Base-by-base conservation (phyloP, 2,113 vertebrate genomes). In the Cathartes aura region DNA sequence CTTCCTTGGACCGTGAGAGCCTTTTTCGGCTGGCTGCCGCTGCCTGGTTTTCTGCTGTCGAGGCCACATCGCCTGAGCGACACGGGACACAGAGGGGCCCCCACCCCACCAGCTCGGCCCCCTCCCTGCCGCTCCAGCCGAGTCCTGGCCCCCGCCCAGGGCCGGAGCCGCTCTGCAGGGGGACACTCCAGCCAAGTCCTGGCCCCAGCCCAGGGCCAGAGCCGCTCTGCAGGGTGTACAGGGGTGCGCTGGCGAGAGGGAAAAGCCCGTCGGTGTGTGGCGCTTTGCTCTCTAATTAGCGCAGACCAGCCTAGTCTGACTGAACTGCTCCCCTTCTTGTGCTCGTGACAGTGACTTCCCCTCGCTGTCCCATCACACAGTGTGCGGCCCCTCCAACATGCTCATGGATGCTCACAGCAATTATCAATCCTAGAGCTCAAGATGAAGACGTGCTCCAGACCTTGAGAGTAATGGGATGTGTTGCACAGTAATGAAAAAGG, bases 1-100 rank as follows among this genome's bases (percentile, higher is more conserved):
- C 34, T 32, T 34, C 47, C n/a, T 8, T 48, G 0, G 2, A 4
- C 9, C 0, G 0, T 11, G 36, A 52, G 36, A 1, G 7, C 27
- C 1, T 0, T 23, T 55, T 27, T 60, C 0, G 1, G 40, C 64
- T 74, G 48, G 22, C 34, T 60, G 64, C 32, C 12, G 30, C 53
- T 47, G 53, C 58, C 34, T 13, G 18, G 6, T 15, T 42, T 67
- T 21, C 76, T 83, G 63, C 38, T 70, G 23, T 12, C 18, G 8
- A 15, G 24, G 30, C 21, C 34, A 12, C 12, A 1, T 29, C 5
- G 18, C 23, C 40, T 14, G 29, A 55, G 29, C 32, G n/a, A 21
- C 5, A 0, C 0, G 2, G 45, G 50, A 60, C 50, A 36, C 24
- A 36, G 43, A 66, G 12, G 6, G 24, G 26, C 15, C 45, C 30